A percentile compares a stretch with the other conserved stretches of the same genome.
Evolutionary conservation across 2,797 vertebrate species (phyloP).

Genomic region (Hemibagrus guttatus): DNA sequence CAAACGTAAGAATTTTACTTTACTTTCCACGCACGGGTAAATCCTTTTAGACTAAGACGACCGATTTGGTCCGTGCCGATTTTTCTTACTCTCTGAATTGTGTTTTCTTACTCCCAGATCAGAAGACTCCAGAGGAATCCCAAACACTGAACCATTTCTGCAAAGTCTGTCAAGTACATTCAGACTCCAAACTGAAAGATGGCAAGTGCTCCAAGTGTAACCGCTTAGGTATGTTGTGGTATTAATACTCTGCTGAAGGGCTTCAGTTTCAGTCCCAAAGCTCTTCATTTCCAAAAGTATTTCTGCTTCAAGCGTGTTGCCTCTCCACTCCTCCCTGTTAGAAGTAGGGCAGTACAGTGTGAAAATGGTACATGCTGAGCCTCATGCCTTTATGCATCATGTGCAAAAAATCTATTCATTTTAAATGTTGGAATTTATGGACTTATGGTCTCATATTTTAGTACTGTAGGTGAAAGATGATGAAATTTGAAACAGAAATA

Average conservation of each 20-base stretch:
- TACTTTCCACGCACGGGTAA: neutral
- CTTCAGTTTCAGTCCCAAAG: neutral
- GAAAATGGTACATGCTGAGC: neutral
- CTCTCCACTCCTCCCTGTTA: neutral
- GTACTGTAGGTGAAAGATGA: neutral
- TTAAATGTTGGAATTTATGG: too few species aligned
- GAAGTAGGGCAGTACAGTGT: neutral
- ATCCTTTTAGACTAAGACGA: neutral
- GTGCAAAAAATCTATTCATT: too few species aligned
- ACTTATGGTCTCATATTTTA: too few species aligned
- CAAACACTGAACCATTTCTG: conserved; percentile 96
- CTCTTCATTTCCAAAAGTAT: neutral
- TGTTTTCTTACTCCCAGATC: conserved; percentile 72
- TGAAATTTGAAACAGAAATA: neutral
- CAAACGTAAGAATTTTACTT: conserved; percentile 81
- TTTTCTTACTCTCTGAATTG: too few species aligned
- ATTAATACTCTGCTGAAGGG: conserved; percentile 44
- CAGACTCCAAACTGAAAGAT: conserved; percentile 88
- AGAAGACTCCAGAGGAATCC: conserved; percentile 87
- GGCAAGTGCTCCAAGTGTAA: conserved; percentile 90
- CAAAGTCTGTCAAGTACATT: conserved; percentile 90
- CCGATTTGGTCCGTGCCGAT: too few species aligned
- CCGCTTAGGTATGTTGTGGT: conserved; percentile 83
- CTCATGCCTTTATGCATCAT: neutral
- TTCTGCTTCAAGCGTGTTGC: neutral